Conservation (phyloP, 2,888 invertebrate species). For the Stenodera caucasica region DNA sequence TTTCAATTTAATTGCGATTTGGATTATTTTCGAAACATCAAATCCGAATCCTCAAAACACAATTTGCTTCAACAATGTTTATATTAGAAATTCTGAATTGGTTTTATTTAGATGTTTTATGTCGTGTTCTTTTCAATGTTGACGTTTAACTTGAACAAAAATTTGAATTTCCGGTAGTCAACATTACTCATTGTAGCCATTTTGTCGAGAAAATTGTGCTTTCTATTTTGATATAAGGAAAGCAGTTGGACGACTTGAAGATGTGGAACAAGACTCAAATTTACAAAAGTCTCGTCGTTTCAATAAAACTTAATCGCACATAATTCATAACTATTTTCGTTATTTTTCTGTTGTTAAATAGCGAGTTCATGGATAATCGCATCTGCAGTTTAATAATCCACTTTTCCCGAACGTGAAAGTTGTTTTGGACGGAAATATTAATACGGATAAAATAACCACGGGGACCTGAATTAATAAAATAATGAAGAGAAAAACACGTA, state of each 20-base stretch:
- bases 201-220: background rate
- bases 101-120: no score
- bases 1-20: no score
- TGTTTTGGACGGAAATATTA: background rate
- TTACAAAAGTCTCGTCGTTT: background rate
- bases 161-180: background rate
- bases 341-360: no score
- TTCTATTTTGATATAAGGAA: background rate
- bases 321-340: no score
- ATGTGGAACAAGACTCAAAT: background rate
- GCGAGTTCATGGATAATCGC: conserved; percentile 26
- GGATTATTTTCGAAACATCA: no score
- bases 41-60: no score
- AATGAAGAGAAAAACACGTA: conserved; percentile 14
- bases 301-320: no score
- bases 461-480: no score
- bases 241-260: background rate
- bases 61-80: no score
- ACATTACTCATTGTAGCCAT: background rate
- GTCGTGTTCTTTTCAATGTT: no score
- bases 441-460: no score
- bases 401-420: conserved; percentile 25
- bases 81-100: no score
- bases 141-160: background rate
- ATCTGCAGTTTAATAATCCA: conserved; percentile 14